Conservation (phyloP, 2,113 vertebrate genomes). For the Aptenodytes patagonicus region DNA sequence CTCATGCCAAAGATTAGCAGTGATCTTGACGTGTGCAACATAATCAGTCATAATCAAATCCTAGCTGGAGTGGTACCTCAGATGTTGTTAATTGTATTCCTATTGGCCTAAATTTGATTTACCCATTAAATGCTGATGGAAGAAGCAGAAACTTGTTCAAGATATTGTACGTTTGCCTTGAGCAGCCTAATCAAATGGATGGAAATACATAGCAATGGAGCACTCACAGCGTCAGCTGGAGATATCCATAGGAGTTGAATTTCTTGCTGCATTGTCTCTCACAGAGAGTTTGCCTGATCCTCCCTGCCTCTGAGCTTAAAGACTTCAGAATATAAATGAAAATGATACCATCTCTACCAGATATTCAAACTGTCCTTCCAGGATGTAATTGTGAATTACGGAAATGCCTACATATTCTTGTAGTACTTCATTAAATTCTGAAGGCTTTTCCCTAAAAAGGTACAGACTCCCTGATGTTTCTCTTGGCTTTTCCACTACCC, state of each 20-base stretch:
- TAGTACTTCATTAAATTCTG: not conserved
- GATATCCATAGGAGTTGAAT: not conserved
- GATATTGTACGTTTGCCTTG: not conserved
- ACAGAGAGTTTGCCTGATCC: not conserved
- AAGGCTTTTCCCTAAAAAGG: not conserved
- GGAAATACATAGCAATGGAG: not conserved
- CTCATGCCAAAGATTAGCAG: constrained; percentile 71
- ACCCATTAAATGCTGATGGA: not conserved
- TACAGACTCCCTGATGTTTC: not conserved
- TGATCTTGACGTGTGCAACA: constrained; percentile 53
- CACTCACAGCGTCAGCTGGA: not conserved
- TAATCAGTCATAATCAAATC: constrained; percentile 53
- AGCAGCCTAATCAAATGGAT: not conserved
- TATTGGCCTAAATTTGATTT: constrained; percentile 4
- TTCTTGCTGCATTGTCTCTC: not conserved
- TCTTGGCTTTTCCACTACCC: not conserved
- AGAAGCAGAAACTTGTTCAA: not conserved
- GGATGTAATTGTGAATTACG: not conserved
- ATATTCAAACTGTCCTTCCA: not conserved
- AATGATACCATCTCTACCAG: not conserved
- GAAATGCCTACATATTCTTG: not conserved
- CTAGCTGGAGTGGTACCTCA: not conserved
- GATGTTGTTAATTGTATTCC: constrained; percentile 12
- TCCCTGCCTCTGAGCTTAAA: not conserved
- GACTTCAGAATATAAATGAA: not conserved